Percentiles rank a stretch among this genome's conserved stretches.
Evolutionary conservation across 2,888 invertebrate species (phyloP).

Genomic region (Beris chalybata): DNA sequence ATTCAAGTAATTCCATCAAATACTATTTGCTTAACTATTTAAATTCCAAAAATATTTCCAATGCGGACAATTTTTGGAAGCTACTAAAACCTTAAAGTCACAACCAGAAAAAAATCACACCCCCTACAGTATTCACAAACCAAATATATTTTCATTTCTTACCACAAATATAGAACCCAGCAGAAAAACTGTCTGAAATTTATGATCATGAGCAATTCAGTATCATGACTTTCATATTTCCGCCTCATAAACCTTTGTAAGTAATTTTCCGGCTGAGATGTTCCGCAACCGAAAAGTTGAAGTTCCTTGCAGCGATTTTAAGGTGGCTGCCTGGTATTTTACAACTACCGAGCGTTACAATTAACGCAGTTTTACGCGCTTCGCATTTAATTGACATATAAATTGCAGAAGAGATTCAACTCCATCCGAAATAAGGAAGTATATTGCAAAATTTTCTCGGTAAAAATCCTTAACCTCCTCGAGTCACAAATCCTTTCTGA

Average conservation of each 20-base stretch:
- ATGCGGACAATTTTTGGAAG: too few relatives aligned
- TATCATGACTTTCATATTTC: constrained; percentile 43
- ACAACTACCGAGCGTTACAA: constrained; percentile 23
- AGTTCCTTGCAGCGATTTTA: background rate
- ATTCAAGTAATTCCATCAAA: too few relatives aligned
- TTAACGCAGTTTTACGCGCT: constrained; percentile 22
- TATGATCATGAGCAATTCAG: constrained; percentile 36
- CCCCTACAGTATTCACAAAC: too few relatives aligned
- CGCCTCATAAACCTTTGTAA: constrained; percentile 44
- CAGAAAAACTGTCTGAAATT: background rate
- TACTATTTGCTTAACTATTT: too few relatives aligned
- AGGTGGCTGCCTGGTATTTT: constrained; percentile 6
- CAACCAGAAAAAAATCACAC: too few relatives aligned
- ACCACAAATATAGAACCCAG: background rate
- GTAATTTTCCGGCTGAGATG: constrained; percentile 44
- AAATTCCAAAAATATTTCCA: too few relatives aligned
- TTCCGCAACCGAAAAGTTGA: constrained; percentile 39
- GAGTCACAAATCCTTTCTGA: too few relatives aligned
- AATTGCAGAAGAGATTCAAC: constrained; percentile 1
- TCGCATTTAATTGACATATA: constrained; percentile 17
- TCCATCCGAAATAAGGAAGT: too few relatives aligned
- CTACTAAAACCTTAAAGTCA: too few relatives aligned
- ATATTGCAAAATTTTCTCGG: too few relatives aligned
- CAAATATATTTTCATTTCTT: too few relatives aligned
- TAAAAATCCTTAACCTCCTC: too few relatives aligned